Evolutionary conservation across 2,888 invertebrate species (phyloP), one percentile per base, ranked within the genome.

Genomic region (Pantelozetes paolii): DNA sequence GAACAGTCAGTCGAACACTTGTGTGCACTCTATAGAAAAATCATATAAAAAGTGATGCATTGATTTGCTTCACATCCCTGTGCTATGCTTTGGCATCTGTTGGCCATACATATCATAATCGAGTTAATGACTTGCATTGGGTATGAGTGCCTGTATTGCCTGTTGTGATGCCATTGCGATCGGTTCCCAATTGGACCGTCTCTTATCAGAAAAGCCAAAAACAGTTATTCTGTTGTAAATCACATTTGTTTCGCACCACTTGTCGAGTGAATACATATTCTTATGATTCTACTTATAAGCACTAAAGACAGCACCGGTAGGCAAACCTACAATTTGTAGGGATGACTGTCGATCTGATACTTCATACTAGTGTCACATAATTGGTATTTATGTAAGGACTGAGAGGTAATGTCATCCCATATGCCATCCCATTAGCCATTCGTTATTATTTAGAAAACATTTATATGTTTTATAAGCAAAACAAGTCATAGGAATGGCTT

Each of bases 241-340:
- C 62, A 62, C 62, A 62, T 62, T 62, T 62, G 62, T 62, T 62
- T 62, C 28, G 62, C 62, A 62, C 28, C 62, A 62, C 62, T 62
- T 26, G 13, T 62, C 62, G 62, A 30, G 11, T 18, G 59, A 30
- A 62, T 28, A n/a, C 2, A 36, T 28, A 62, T 28, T 62, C 23
- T 26, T 20, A 54, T 23, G 23, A 48, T 48, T 48, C 20, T 59
- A 59, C 59, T 59, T 26, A 18, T 59, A 28, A 28, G 20, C 50
- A 50, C 20, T 54, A n/a, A n/a, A n/a, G n/a, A n/a, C n/a, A n/a
- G n/a, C n/a, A n/a, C n/a, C n/a, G n/a, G 54, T 26, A 54, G 20
- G 23, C 26, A 23, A 62, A n/a, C 18, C 30, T 32, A 36, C 32
- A 32, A 62, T 26, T 18, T 32, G 62, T 50, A 50, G n/a, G 18